phyloP scores from a whole-genome alignment of 2,113 vertebrate species.

The Benitochromis conjunctus region DNA sequence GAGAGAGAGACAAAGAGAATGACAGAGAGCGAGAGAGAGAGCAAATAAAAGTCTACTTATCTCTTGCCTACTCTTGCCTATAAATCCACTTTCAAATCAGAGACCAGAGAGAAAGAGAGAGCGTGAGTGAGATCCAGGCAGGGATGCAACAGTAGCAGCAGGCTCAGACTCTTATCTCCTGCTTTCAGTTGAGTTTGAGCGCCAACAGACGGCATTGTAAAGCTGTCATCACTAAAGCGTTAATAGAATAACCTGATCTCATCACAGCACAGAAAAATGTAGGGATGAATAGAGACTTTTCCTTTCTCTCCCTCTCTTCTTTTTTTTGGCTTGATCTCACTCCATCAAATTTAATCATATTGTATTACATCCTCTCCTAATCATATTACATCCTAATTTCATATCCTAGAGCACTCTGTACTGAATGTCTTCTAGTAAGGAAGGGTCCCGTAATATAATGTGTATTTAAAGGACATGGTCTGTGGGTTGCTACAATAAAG shows the following conservation, averaged over 20 bases:
- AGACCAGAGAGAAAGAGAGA: background rate
- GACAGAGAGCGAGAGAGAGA: background rate
- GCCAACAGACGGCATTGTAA: constrained; percentile 27
- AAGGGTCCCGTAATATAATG: background rate
- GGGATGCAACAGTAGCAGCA: background rate
- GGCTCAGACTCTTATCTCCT: constrained; percentile 10
- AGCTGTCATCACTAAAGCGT: constrained; percentile 27
- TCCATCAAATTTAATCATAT: constrained; percentile 38
- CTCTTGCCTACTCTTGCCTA: background rate
- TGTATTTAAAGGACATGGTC: constrained; percentile 29
- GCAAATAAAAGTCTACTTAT: constrained; percentile 27
- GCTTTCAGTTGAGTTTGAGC: constrained; percentile 14
- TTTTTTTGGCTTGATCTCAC: background rate
- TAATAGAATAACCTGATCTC: constrained; percentile 45
- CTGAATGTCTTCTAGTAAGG: constrained; percentile 15
- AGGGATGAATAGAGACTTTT: background rate
- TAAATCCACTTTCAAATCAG: constrained; percentile 27
- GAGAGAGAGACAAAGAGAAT: background rate
- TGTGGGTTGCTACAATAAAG: background rate
- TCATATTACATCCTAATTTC: constrained; percentile 45
- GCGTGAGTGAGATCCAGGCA: background rate
- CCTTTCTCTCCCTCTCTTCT: background rate
- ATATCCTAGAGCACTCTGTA: constrained; percentile 19
- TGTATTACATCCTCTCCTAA: constrained; percentile 42
- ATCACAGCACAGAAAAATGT: background rate